These are phyloP conservation scores for Eubasilissa regina DNA, from an alignment of 1,140 invertebrate genomes.

Conservation along the genomic window DNA sequence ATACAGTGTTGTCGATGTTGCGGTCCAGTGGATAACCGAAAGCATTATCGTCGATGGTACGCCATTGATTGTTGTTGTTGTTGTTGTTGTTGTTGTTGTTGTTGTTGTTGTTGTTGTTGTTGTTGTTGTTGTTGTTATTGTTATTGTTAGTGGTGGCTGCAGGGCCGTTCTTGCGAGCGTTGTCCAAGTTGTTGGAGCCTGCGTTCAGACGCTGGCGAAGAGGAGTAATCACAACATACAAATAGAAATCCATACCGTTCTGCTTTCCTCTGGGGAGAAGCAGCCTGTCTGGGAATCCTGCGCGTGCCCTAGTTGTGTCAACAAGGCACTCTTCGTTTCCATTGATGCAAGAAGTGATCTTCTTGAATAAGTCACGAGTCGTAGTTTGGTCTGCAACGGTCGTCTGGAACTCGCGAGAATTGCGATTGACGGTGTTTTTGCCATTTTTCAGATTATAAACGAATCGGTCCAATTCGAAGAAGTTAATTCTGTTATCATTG, in stretches of 20 bases:
- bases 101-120: no score
- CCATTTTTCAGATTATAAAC: conserved; percentile 68
- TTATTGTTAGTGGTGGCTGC: background rate
- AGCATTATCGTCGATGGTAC: conserved; percentile 68
- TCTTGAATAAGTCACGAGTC: conserved; percentile 74
- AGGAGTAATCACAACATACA: conserved; percentile 79
- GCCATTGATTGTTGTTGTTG: conserved; percentile 64
- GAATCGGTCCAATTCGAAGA: conserved; percentile 72
- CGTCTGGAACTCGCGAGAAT: conserved; percentile 67
- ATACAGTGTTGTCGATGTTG: background rate
- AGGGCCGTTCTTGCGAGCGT: conserved; percentile 55
- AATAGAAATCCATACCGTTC: conserved; percentile 76
- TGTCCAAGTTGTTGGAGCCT: no score
- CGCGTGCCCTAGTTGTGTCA: conserved; percentile 71
- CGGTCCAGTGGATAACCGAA: conserved; percentile 82
- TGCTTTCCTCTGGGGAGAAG: conserved; percentile 79
- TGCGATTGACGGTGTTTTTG: conserved; percentile 67
- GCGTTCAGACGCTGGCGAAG: no score
- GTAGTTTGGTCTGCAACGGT: conserved; percentile 75
- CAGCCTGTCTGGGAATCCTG: conserved; percentile 76
- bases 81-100: conserved; percentile 73
- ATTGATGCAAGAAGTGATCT: conserved; percentile 66
- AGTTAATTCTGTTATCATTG: conserved; percentile 71
- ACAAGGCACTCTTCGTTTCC: conserved; percentile 67
- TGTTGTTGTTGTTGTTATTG: no score